Percentiles rank a stretch among this genome's conserved stretches.
phyloP scores from a whole-genome alignment of 2,888 invertebrate genomes.

The Drosophila picticornis region DNA sequence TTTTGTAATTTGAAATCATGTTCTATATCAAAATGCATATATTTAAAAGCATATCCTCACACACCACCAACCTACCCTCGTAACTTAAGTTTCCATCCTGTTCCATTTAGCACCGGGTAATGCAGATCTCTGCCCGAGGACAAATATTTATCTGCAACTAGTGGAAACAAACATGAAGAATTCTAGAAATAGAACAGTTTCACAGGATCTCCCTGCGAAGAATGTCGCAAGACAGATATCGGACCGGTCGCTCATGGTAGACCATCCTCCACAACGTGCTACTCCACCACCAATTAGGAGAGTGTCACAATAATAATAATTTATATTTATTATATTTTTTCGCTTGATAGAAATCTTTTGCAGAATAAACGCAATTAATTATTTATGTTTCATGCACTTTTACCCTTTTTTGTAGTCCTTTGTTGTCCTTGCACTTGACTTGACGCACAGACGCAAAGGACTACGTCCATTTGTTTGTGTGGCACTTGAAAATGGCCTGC shows the following conservation, averaged over 20 bases:
- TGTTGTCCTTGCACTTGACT: constrained; percentile 50
- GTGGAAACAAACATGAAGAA: neutral
- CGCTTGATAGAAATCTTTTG: neutral
- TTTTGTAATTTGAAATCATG: neutral
- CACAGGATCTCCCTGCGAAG: neutral
- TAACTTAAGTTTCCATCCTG: neutral
- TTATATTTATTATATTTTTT: neutral
- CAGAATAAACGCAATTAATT: constrained; percentile 9
- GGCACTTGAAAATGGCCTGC: constrained; percentile 27
- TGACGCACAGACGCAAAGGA: constrained; percentile 15
- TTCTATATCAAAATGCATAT: neutral
- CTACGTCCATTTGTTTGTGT: constrained; percentile 33
- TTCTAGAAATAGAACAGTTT: neutral
- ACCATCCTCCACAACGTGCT: too few species aligned
- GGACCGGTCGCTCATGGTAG: too few species aligned
- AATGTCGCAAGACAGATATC: neutral
- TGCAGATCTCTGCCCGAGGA: neutral
- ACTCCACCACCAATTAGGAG: too few species aligned
- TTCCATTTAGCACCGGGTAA: neutral
- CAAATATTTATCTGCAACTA: too few species aligned
- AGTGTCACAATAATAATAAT: neutral
- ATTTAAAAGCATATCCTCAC: neutral
- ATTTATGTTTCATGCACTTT: constrained; percentile 25
- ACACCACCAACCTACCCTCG: neutral
- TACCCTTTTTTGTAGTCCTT: constrained; percentile 7